Evolutionary conservation across 2,797 vertebrate species (phyloP).

Genomic region (Acanthiza pusilla): DNA sequence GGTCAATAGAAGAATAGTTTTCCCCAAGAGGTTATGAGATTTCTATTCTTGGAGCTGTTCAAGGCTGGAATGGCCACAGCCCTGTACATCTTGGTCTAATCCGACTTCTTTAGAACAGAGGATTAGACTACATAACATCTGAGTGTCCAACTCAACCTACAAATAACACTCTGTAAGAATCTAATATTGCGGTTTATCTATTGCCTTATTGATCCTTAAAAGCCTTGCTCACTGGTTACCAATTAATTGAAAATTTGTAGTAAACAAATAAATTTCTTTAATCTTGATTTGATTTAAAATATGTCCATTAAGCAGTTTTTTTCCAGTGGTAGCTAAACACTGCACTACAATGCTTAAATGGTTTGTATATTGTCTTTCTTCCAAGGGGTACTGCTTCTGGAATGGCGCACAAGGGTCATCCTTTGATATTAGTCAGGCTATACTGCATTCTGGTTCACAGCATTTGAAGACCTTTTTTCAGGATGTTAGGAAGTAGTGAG

Average conservation of each 20-base stretch:
- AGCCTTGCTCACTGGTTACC: neutral
- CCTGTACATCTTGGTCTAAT: neutral
- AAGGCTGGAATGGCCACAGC: neutral
- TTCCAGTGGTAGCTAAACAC: neutral
- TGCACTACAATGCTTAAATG: neutral
- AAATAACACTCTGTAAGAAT: neutral
- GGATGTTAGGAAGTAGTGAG: neutral
- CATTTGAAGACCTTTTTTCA: neutral
- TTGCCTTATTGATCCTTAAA: neutral
- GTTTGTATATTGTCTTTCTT: neutral
- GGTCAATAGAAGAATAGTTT: neutral
- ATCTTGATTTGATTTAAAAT: neutral
- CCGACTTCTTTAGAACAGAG: neutral
- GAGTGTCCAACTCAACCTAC: neutral
- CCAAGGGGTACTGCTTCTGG: neutral
- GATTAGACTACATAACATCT: neutral
- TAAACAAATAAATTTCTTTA: neutral
- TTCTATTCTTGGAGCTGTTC: neutral
- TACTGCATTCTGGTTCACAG: neutral
- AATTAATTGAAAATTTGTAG: neutral
- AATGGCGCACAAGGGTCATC: neutral
- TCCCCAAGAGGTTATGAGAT: neutral
- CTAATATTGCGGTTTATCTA: neutral
- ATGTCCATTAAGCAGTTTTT: neutral
- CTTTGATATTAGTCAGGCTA: neutral